These are phyloP conservation scores for Ovis canadensis DNA, from an alignment of 2,113 vertebrate species.

Conservation along the genomic window DNA sequence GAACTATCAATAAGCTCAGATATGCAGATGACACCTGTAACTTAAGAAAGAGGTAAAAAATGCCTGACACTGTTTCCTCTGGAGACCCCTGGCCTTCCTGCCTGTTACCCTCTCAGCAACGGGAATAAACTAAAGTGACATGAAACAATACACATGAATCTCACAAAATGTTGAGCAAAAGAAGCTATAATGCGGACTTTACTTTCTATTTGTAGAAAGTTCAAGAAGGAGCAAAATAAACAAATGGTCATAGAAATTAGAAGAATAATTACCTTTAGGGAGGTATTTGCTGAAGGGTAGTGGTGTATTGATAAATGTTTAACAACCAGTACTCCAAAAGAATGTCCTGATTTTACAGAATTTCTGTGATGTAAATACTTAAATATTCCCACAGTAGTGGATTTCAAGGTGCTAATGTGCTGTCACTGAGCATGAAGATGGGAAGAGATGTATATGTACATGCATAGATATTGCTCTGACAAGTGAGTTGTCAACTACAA, in stretches of 20 bases:
- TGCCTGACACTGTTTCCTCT: background rate
- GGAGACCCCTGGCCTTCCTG: background rate
- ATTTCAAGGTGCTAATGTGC: background rate
- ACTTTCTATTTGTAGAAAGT: background rate
- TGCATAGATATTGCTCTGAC: background rate
- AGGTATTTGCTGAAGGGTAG: background rate
- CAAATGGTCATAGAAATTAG: background rate
- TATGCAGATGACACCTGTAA: too few relatives aligned
- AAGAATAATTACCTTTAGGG: background rate
- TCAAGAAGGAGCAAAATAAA: background rate
- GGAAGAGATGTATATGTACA: accelerated
- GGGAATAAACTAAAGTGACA: background rate
- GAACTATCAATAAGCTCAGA: too few relatives aligned
- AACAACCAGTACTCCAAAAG: background rate
- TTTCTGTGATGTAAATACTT: background rate
- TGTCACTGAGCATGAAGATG: background rate
- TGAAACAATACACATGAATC: background rate
- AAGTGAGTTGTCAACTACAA: background rate
- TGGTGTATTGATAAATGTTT: background rate
- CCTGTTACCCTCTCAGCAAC: background rate
- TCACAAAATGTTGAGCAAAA: background rate
- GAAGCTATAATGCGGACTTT: background rate
- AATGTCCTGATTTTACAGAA: background rate
- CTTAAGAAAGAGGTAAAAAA: background rate
- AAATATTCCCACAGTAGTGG: background rate